A percentile compares a stretch with the other conserved stretches of the same genome.
Evolutionary conservation across 2,888 invertebrate species (phyloP).

Genomic region (Cantharis nigra): DNA sequence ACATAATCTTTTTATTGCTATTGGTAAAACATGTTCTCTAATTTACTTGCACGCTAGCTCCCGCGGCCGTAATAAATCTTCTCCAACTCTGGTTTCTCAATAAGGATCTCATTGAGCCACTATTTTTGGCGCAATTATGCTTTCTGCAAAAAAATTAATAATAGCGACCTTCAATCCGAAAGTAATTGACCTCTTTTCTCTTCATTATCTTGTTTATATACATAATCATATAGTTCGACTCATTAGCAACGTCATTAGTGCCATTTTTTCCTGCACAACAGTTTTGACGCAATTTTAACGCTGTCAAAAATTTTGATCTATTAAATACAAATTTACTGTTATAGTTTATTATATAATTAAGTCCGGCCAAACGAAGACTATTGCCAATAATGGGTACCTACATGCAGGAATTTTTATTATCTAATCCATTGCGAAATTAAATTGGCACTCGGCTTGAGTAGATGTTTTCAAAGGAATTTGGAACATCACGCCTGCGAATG

Average conservation of each 20-base stretch:
- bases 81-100: conserved; percentile 31
- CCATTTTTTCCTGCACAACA: not conserved
- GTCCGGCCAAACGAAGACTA: not conserved
- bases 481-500: not conserved
- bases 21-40: conserved; percentile 26
- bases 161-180: conserved; percentile 6
- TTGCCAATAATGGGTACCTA: not conserved
- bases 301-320: not conserved
- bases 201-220: not conserved
- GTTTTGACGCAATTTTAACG: not conserved
- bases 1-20: conserved; percentile 30
- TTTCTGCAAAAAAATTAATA: conserved; percentile 13
- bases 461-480: not conserved
- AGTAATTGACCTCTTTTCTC: not conserved
- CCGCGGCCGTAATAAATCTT: conserved; percentile 29
- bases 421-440: not conserved
- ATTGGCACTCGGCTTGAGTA: not conserved
- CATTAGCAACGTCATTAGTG: not conserved
- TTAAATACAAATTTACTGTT: not conserved
- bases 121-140: conserved; percentile 6
- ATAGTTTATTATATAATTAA: not conserved
- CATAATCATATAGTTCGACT: not conserved
- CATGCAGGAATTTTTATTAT: not conserved
- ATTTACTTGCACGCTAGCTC: conserved; percentile 27
- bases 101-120: conserved; percentile 28